Base-by-base conservation (phyloP, 1,140 invertebrate species). In the Drosophila ficusphila region DNA sequence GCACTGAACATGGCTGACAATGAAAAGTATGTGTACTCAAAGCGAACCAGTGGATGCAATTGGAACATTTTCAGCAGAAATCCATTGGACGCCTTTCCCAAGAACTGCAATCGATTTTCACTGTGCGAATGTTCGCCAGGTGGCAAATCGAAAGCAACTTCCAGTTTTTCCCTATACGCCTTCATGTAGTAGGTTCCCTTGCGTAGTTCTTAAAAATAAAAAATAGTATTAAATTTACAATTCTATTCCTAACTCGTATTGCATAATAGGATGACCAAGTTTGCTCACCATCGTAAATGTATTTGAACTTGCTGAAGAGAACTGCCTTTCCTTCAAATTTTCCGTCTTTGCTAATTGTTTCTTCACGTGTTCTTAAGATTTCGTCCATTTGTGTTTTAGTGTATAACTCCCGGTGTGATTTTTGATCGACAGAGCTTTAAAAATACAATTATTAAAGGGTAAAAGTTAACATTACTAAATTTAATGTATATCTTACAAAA, bases 1-100 rank as follows among this genome's bases (percentile, higher is more conserved):
- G 81, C 82, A 29, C 81, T 67, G 21, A 86, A 86, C 48, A 81
- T 79, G 31, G 81, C 81, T 2, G 58, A 60, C 0, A 86, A 42
- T 12, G 60, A 70, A 12, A 62, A 77, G 14, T 29, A 86, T 1
- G 67, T 54, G 7, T 76, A 74, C 18, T 86, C 82, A 19, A 67
- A 9, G 1, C 67, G 38, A 2, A 82, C 48, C 21, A 51, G 41
- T 1, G 76, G 68, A 48, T 88, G 77, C 42, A 86, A 29, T 54
- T 77, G 64, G 14, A 81, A 88, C 19, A 69, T 61, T 36, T 86
- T 81, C 2, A 86, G 27, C 5, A 69, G 33, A 8, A 86, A 86
- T 0, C 68, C 82, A 14, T 61, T 74, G 19, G 38, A 29, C 0
- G 69, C 79, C 2, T 27, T 16, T 4, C 4, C 31, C 9, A 70